phyloP scores from a whole-genome alignment of 2,888 invertebrate genomes.

The Patella pellucida region DNA sequence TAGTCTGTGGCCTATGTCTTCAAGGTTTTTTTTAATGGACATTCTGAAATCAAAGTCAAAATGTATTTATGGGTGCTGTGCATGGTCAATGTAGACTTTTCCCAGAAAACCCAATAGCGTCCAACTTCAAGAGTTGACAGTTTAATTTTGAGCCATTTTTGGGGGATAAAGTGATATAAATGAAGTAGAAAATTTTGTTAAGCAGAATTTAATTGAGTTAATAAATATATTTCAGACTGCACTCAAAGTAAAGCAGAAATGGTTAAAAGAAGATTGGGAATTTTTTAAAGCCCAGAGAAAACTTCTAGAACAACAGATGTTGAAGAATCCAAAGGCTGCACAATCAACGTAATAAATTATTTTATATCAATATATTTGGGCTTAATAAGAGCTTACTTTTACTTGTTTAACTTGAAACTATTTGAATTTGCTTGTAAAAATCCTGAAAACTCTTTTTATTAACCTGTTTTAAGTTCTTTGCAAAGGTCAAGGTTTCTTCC shows the following conservation, averaged over 20 bases:
- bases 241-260: conserved; percentile 72
- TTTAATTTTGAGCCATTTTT: conserved; percentile 27
- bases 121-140: conserved; percentile 19
- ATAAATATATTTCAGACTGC: conserved; percentile 63
- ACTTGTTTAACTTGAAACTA: neutral
- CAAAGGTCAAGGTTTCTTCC: too few species aligned
- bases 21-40: too few species aligned
- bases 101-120: conserved; percentile 29
- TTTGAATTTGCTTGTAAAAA: neutral
- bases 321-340: conserved; percentile 53
- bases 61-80: neutral
- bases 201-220: neutral
- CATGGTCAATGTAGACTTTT: neutral
- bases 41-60: too few species aligned
- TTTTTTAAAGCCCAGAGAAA: conserved; percentile 72
- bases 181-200: neutral
- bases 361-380: neutral
- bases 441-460: too few species aligned
- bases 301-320: conserved; percentile 67
- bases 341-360: conserved; percentile 21
- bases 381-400: neutral
- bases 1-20: too few species aligned
- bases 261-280: conserved; percentile 73
- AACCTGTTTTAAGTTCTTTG: neutral
- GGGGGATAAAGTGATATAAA: conserved; percentile 10